Evolutionary conservation across 1,140 invertebrate species (phyloP).

Genomic region (Drosophila asahinai): DNA sequence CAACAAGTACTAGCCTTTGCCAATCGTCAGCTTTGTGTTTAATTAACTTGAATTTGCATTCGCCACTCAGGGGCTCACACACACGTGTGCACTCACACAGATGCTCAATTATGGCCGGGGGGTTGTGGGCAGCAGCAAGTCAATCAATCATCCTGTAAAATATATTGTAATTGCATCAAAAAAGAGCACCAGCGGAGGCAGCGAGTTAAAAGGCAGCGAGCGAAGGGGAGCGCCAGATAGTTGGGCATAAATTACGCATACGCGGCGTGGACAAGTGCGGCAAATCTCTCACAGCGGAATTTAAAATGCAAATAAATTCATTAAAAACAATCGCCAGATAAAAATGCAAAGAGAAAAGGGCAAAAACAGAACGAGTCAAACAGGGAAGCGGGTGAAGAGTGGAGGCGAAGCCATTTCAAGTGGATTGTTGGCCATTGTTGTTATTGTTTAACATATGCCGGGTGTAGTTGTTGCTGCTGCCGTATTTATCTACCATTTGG

Average conservation of each 20-base stretch:
- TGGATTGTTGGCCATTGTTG: slow-evolving; percentile 13
- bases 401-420: slow-evolving; percentile 5
- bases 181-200: slow-evolving; percentile 20
- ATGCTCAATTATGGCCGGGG: slow-evolving; percentile 28
- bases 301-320: slow-evolving; percentile 69
- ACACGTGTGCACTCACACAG: neutral
- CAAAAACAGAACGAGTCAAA: slow-evolving; percentile 14
- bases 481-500: slow-evolving; percentile 51
- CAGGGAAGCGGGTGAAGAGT: neutral
- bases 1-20: neutral
- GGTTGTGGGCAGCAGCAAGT: slow-evolving; percentile 36
- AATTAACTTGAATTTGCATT: slow-evolving; percentile 46
- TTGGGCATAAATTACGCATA: slow-evolving; percentile 59
- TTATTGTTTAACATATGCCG: slow-evolving; percentile 39
- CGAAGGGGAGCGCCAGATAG: slow-evolving; percentile 23
- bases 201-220: slow-evolving; percentile 16
- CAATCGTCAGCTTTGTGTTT: slow-evolving; percentile 27
- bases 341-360: slow-evolving; percentile 32
- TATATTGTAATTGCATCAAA: slow-evolving; percentile 54
- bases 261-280: slow-evolving; percentile 51
- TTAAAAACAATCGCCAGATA: slow-evolving; percentile 60
- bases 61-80: slow-evolving; percentile 19
- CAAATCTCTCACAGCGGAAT: slow-evolving; percentile 49
- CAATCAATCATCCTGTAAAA: slow-evolving; percentile 56
- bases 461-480: slow-evolving; percentile 16